Percentiles rank a stretch among this genome's conserved stretches.
These are phyloP conservation scores for Blennius ocellaris DNA, from an alignment of 2,113 vertebrate genomes.

Conservation along the genomic window DNA sequence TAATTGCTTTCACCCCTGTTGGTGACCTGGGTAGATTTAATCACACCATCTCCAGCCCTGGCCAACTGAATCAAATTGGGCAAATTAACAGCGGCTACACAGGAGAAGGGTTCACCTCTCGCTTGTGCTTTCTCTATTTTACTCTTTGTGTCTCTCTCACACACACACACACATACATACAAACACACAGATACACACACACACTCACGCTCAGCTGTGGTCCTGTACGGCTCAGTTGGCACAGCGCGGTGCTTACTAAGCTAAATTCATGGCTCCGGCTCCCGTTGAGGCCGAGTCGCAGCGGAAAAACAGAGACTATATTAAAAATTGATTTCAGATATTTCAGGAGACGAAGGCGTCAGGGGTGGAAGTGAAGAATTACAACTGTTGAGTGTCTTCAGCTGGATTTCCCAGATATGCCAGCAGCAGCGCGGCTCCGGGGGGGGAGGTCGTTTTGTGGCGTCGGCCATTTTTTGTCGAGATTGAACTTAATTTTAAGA, in stretches of 20 bases:
- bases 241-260: conserved; percentile 55
- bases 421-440: neutral
- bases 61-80: conserved; percentile 84
- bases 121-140: neutral
- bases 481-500: no score
- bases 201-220: conserved; percentile 46
- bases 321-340: conserved; percentile 35
- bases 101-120: conserved; percentile 66
- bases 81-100: conserved; percentile 79
- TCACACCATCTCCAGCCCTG: conserved; percentile 78
- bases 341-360: conserved; percentile 8
- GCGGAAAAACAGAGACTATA: conserved; percentile 28
- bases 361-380: neutral
- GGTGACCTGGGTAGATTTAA: conserved; percentile 86
- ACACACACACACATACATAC: conserved; percentile 4
- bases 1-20: conserved; percentile 86
- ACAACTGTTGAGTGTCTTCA: neutral
- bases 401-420: neutral
- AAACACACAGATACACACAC: neutral
- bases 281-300: conserved; percentile 20
- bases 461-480: neutral
- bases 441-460: neutral
- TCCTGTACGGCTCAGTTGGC: conserved; percentile 52
- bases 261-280: conserved; percentile 54
- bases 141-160: conserved; percentile 15